Evolutionary conservation across 2,797 vertebrate genomes (phyloP).

Genomic region (Petrocephalus sullivani): DNA sequence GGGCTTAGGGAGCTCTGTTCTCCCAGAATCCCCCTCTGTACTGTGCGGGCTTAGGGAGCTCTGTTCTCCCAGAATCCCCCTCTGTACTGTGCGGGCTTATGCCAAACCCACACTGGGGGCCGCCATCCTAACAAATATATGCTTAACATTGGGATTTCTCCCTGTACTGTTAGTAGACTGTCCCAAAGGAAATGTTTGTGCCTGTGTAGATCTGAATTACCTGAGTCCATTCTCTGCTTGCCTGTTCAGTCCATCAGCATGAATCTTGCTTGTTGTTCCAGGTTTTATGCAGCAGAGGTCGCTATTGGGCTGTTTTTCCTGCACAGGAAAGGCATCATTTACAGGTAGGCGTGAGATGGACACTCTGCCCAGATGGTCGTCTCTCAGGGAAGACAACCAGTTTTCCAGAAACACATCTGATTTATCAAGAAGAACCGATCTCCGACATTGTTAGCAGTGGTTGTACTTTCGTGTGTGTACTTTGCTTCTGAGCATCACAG

Average conservation of each 20-base stretch:
- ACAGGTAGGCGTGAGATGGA: slow-evolving; percentile 68
- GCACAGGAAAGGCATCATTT: slow-evolving; percentile 85
- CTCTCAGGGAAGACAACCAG: neutral
- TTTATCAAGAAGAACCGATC: neutral
- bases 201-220: neutral
- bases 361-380: neutral
- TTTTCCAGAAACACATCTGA: neutral
- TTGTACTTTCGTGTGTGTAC: neutral
- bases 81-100: neutral
- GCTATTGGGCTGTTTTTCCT: slow-evolving; percentile 89
- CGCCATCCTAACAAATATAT: neutral
- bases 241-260: neutral
- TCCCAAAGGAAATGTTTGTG: neutral
- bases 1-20: neutral
- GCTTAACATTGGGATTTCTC: neutral
- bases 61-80: too few species aligned
- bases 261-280: slow-evolving; percentile 53
- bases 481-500: neutral
- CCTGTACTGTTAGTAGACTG: neutral
- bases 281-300: slow-evolving; percentile 97
- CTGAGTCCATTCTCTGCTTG: neutral
- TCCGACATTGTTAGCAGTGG: neutral
- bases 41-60: neutral
- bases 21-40: neutral
- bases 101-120: neutral